Evolutionary conservation across 2,888 invertebrate species (phyloP).

Genomic region (Lysandra bellargus): DNA sequence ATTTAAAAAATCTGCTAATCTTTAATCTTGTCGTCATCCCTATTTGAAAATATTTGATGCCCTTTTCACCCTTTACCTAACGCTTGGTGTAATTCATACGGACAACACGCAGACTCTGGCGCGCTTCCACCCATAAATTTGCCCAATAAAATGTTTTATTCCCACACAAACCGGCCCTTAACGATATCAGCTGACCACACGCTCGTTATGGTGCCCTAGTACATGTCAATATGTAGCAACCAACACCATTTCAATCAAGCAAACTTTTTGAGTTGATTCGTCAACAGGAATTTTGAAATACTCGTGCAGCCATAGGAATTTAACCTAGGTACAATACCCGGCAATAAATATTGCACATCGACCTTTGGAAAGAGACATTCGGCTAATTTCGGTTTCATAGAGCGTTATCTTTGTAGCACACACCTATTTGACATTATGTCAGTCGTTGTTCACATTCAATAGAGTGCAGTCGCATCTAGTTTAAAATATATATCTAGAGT

Average conservation of each 20-base stretch:
- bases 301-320: too few species aligned
- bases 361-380: too few species aligned
- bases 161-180: slow-evolving; percentile 7
- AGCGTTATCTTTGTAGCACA: too few species aligned
- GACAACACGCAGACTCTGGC: slow-evolving; percentile 11
- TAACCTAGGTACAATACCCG: too few species aligned
- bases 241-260: neutral
- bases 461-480: too few species aligned
- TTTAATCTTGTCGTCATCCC: too few species aligned
- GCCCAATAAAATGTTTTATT: slow-evolving; percentile 22
- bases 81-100: neutral
- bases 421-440: too few species aligned
- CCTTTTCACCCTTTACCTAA: neutral
- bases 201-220: neutral
- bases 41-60: neutral
- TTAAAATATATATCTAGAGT: too few species aligned
- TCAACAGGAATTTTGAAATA: neutral
- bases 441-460: too few species aligned
- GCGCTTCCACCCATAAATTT: slow-evolving; percentile 18
- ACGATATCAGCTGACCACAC: slow-evolving; percentile 17
- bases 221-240: neutral
- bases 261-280: neutral
- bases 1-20: too few species aligned
- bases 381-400: too few species aligned
- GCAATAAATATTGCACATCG: too few species aligned